Evolutionary conservation across 1,140 invertebrate genomes (phyloP).

Genomic region (Brachionus asplanchnoidis): DNA sequence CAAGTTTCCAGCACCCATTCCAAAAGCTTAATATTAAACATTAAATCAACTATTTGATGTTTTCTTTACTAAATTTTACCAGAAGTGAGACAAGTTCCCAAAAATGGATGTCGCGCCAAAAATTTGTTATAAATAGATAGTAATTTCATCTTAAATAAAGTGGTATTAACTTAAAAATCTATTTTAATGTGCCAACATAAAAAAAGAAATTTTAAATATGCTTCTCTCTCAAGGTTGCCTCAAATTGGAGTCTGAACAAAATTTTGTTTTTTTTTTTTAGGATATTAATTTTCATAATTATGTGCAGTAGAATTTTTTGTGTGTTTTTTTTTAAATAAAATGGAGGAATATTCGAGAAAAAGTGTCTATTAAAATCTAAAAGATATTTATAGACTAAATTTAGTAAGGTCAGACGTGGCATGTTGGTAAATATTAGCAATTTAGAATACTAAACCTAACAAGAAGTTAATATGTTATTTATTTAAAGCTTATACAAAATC

Average conservation of each 20-base stretch:
- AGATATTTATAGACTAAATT: neutral
- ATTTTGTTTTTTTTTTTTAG: neutral
- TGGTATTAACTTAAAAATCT: neutral
- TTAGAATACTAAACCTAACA: neutral
- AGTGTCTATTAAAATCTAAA: neutral
- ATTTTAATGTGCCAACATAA: neutral
- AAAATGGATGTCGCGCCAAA: neutral
- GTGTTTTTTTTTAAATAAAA: neutral
- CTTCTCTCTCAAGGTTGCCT: neutral
- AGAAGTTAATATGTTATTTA: neutral
- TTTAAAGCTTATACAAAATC: neutral
- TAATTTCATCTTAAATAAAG: neutral
- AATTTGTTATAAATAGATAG: neutral
- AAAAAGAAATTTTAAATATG: conserved; percentile 1
- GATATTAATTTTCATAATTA: conserved; percentile 1
- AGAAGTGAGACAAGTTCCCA: neutral
- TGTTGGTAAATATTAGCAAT: neutral
- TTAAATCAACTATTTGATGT: neutral
- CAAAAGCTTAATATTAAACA: neutral
- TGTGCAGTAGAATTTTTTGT: neutral
- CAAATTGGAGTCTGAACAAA: neutral
- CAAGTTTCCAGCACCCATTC: conserved; percentile 11
- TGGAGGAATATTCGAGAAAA: neutral
- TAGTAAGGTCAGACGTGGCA: neutral
- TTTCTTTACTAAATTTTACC: neutral